phyloP scores from a whole-genome alignment of 2,113 vertebrate species.

The Ibidorhyncha struthersii region DNA sequence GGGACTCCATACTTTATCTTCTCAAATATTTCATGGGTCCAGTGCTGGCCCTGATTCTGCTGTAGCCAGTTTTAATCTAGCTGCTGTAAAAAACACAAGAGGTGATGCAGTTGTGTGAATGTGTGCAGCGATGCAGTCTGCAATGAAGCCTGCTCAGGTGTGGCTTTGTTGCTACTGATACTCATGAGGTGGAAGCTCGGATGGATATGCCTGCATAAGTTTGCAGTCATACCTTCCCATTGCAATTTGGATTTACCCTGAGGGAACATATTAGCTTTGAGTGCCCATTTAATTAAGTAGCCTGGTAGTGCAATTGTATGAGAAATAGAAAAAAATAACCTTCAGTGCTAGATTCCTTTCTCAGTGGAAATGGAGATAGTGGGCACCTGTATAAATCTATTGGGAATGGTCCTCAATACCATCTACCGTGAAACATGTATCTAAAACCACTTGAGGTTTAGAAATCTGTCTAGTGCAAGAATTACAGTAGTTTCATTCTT shows the following conservation, averaged over 20 bases:
- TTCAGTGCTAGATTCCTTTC: background rate
- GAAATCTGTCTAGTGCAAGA: background rate
- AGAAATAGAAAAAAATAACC: background rate
- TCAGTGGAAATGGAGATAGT: background rate
- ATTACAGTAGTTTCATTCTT: background rate
- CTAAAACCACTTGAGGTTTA: background rate
- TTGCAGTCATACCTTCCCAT: background rate
- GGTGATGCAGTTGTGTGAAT: background rate
- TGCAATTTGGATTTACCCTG: background rate
- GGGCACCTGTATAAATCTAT: background rate
- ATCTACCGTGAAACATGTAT: background rate
- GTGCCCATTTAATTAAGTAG: conserved; percentile 39
- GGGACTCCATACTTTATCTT: background rate
- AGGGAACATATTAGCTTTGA: background rate
- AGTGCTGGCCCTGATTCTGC: background rate
- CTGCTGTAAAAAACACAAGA: background rate
- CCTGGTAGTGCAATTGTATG: background rate
- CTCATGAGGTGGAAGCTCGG: background rate
- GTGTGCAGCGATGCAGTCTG: background rate
- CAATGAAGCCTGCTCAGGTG: background rate
- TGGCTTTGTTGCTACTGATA: background rate
- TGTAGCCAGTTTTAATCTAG: background rate
- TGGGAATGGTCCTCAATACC: background rate
- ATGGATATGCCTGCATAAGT: background rate
- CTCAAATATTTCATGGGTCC: background rate